Base-by-base conservation (phyloP, 2,888 invertebrate species). In the Diaperis boleti region DNA sequence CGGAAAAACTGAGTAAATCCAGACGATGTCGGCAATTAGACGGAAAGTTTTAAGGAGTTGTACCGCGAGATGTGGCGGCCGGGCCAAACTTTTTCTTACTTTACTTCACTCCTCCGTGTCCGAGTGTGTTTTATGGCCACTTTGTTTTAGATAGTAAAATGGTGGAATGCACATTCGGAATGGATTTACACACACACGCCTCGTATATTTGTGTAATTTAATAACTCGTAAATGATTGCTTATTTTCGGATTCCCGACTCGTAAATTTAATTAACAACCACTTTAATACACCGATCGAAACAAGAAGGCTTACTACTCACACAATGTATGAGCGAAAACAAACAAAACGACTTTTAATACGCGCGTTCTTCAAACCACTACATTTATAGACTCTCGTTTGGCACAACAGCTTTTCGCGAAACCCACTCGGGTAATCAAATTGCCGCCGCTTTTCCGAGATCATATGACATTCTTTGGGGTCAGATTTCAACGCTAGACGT, bases 161-260 rank as follows among this genome's bases (percentile, higher is more conserved):
- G 64, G 26, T 47, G 65, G 63, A 68, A 68, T 68, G 59, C 52
- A 54, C 57, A 55, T 60, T 54, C 47, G 11, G 33, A 59, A 29
- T 50, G 69, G 65, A 44, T n/a, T 54, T 4, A 56, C 83, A 84
- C 76, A n/a, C n/a, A 83, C 80, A 81, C 82, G 82, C 84, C 85
- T 84, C 83, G 84, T 85, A 85, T 85, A 85, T 85, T 85, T 85
- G 85, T 85, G 83, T 85, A 84, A 85, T 85, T 85, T 85, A 85
- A 85, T 86, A 85, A 85, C 85, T 85, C 84, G 84, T 80, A 84
- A 85, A 85, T 85, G 85, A 86, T 86, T 85, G 82, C 74, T 71
- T 69, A 72, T 74, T 74, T 67, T 73, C 66, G 70, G 66, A 71
- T 68, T 66, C 65, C 65, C 69, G 64, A 69, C 67, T 67, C 72